Evolutionary conservation across 64 coral and sea anemone species (phyloP).

Genomic region (Trachythela sp.): DNA sequence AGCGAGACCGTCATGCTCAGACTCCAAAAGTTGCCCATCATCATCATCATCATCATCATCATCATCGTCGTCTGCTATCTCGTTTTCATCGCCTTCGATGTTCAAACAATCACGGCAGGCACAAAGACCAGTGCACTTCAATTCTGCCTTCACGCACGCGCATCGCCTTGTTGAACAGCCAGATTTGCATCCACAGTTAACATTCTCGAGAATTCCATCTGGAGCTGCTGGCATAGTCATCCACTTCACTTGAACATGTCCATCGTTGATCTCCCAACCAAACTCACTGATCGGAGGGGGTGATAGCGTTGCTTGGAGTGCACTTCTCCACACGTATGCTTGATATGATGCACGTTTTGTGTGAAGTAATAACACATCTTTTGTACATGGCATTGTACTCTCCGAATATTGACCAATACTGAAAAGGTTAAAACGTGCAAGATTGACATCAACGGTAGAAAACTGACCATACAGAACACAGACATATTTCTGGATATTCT

Average conservation of each 20-base stretch:
- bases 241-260: neutral
- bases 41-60: neutral
- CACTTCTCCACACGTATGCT: neutral
- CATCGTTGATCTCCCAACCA: neutral
- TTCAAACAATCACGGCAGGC: neutral
- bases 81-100: no score
- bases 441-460: neutral
- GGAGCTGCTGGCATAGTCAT: neutral
- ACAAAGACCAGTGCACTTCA: conserved; percentile 14
- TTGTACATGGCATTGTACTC: neutral
- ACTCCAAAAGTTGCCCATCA: neutral
- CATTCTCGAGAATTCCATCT: neutral
- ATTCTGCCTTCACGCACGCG: neutral
- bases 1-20: neutral
- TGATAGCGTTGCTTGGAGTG: neutral
- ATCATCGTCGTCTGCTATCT: neutral
- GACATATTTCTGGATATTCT: neutral
- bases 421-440: conserved; percentile 6
- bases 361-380: neutral
- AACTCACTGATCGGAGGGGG: neutral
- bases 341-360: neutral
- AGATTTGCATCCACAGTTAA: conserved; percentile 13
- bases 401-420: neutral
- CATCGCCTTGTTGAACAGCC: neutral
- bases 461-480: neutral